Evolutionary conservation across 2,888 invertebrate species (phyloP).

Genomic region (Tolmerus cingulatus): DNA sequence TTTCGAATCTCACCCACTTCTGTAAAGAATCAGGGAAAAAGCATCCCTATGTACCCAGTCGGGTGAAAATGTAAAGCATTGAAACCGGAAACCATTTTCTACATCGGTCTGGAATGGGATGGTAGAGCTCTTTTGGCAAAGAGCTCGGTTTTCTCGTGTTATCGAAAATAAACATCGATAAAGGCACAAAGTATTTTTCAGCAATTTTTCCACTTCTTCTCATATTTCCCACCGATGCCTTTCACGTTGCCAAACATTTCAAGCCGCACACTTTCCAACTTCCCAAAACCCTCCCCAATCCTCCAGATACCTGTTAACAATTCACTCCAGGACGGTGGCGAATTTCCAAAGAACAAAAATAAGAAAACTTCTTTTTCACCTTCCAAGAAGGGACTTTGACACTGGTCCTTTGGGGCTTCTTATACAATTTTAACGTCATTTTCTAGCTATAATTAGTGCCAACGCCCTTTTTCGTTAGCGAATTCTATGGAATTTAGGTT

Average conservation of each 20-base stretch:
- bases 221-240: background rate
- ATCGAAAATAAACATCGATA: background rate
- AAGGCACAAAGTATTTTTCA: background rate
- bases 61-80: background rate
- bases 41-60: background rate
- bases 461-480: background rate
- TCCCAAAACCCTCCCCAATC: background rate
- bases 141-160: background rate
- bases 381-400: background rate
- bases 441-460: background rate
- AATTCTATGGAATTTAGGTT: background rate
- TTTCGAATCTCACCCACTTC: background rate
- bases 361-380: background rate
- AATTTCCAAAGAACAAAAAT: background rate
- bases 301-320: background rate
- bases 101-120: background rate
- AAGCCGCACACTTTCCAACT: background rate
- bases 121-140: background rate
- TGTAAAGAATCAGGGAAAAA: background rate
- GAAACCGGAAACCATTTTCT: background rate
- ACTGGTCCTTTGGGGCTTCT: background rate
- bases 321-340: background rate
- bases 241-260: background rate
- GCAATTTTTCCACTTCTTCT: background rate
- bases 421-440: background rate